These are phyloP conservation scores for Lates calcarifer DNA, from an alignment of 2,113 vertebrate species.

Conservation along the genomic window DNA sequence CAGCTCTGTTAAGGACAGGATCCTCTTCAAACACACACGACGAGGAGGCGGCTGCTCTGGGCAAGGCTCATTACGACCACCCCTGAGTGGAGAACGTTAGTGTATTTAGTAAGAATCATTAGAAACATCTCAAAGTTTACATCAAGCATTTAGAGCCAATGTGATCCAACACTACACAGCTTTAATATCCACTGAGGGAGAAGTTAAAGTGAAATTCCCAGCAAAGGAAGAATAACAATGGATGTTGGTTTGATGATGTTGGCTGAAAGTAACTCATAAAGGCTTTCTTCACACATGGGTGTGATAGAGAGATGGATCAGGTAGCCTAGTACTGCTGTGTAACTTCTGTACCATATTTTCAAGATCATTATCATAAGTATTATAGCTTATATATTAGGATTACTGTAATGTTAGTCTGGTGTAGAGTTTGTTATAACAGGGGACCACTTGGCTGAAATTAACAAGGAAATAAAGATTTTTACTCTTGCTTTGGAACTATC, in stretches of 20 bases:
- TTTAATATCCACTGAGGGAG: neutral
- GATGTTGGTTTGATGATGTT: no score
- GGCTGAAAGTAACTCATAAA: no score
- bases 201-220: neutral
- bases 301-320: no score
- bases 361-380: no score
- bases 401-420: no score
- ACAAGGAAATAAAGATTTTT: neutral
- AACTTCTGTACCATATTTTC: no score
- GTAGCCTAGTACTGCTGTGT: no score
- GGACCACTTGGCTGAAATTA: no score
- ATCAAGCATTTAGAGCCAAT: neutral
- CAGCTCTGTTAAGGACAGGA: constrained; percentile 88
- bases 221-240: no score
- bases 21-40: constrained; percentile 87
- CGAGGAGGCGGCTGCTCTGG: constrained; percentile 89
- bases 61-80: constrained; percentile 89
- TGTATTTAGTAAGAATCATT: neutral
- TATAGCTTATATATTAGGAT: no score
- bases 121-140: neutral
- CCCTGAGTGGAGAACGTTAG: constrained; percentile 66
- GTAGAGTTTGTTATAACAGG: no score
- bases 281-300: no score
- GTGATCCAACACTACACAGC: neutral
- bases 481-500: neutral